Evolutionary conservation across 2,113 vertebrate species (phyloP).

Genomic region (Tretioscincus oriximinensis): DNA sequence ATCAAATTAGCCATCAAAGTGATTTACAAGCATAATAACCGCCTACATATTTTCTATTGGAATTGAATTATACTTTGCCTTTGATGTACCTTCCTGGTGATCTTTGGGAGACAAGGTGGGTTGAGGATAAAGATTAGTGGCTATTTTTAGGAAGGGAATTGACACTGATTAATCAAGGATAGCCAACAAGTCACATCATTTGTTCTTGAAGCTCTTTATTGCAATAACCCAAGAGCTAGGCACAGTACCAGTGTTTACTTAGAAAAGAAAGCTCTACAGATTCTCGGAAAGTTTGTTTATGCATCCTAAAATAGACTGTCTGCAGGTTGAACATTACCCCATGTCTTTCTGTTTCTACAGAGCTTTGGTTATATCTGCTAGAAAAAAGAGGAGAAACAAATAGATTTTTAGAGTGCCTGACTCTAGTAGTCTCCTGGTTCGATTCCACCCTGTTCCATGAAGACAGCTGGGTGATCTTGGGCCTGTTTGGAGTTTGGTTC

Average conservation of each 20-base stretch:
- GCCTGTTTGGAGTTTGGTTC: no score
- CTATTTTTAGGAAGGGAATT: not conserved
- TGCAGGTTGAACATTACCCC: not conserved
- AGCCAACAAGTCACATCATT: no score
- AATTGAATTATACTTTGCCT: not conserved
- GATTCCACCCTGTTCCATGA: no score
- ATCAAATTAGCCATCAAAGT: no score
- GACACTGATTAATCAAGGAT: not conserved
- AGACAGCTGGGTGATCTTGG: no score
- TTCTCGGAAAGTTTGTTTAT: not conserved
- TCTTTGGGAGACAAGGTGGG: not conserved
- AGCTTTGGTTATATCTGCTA: not conserved
- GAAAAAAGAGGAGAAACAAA: not conserved
- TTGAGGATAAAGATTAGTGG: not conserved
- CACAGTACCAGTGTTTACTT: not conserved
- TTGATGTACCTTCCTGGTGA: not conserved
- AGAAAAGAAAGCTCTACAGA: not conserved
- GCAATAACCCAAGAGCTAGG: not conserved
- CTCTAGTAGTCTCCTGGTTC: no score
- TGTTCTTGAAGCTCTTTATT: not conserved
- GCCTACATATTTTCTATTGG: no score
- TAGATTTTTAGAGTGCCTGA: not conserved
- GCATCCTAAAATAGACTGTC: no score
- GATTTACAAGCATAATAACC: no score
- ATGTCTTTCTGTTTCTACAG: not conserved